Conservation (phyloP, 2,888 invertebrate genomes). For the Drosophila barbarae region DNA sequence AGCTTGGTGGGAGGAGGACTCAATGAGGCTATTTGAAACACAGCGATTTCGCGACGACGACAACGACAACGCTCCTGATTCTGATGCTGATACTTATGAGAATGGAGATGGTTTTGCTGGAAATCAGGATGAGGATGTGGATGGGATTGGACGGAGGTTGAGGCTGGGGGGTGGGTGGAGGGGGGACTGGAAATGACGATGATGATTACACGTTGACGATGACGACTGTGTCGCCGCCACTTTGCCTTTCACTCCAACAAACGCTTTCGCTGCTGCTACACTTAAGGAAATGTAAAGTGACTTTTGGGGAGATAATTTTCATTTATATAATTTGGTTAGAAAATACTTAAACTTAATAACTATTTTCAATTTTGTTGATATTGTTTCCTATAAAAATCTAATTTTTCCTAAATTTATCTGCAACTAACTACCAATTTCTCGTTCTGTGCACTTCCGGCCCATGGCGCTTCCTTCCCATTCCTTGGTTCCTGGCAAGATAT, state of each 20-base stretch:
- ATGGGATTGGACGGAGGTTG: conserved; percentile 49
- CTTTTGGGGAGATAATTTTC: too few relatives aligned
- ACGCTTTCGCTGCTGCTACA: conserved; percentile 1
- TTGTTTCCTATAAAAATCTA: too few relatives aligned
- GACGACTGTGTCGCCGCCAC: conserved; percentile 53
- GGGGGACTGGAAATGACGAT: conserved; percentile 53
- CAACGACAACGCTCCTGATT: conserved; percentile 20
- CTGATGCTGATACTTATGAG: conserved; percentile 35
- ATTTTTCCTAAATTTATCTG: background rate
- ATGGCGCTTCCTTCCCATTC: background rate
- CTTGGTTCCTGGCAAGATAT: conserved; percentile 58
- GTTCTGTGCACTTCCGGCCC: background rate
- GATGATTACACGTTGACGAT: conserved; percentile 70
- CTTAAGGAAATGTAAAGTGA: background rate
- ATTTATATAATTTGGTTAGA: background rate
- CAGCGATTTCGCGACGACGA: conserved; percentile 66
- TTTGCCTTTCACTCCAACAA: conserved; percentile 6
- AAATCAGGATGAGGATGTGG: conserved; percentile 22
- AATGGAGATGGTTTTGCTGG: conserved; percentile 32
- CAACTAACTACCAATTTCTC: background rate
- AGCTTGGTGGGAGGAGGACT: conserved; percentile 46
- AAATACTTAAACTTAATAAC: background rate
- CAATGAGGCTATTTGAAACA: conserved; percentile 77
- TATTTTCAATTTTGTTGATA: too few relatives aligned
- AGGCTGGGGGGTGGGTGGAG: background rate